phyloP scores from a whole-genome alignment of 1,140 invertebrate genomes.

The Drosophila sucinea region DNA sequence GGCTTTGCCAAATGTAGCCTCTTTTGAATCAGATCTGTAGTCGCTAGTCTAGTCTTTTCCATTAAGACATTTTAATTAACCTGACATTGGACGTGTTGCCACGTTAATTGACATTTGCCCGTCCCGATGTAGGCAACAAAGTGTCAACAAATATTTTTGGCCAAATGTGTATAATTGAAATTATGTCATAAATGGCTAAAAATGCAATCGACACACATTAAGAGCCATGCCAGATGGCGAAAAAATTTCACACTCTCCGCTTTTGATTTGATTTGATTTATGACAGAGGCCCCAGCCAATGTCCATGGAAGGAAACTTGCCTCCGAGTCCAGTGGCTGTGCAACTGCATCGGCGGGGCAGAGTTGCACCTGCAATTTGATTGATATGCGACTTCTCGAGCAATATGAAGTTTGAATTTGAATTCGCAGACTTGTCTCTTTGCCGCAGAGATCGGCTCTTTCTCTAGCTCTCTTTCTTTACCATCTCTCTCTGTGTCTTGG shows the following conservation, averaged over 20 bases:
- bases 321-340: conserved; percentile 45
- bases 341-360: conserved; percentile 46
- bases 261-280: conserved; percentile 58
- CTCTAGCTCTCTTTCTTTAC: conserved; percentile 4
- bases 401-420: conserved; percentile 39
- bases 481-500: too few relatives aligned
- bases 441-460: neutral
- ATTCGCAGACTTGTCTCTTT: conserved; percentile 23
- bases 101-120: conserved; percentile 67
- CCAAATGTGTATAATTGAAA: conserved; percentile 77
- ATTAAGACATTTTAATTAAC: conserved; percentile 8
- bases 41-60: neutral
- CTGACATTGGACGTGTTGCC: conserved; percentile 63
- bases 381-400: conserved; percentile 44
- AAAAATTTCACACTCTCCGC: conserved; percentile 74
- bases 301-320: conserved; percentile 65
- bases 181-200: conserved; percentile 79
- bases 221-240: conserved; percentile 52
- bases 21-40: neutral
- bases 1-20: neutral
- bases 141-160: conserved; percentile 76
- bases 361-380: conserved; percentile 67
- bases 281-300: conserved; percentile 37
- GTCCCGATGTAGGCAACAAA: conserved; percentile 34
- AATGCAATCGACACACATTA: conserved; percentile 64